Percentiles rank a stretch among this genome's conserved stretches.
phyloP scores from a whole-genome alignment of 2,888 invertebrate species.

The Pyrrhia umbra region DNA sequence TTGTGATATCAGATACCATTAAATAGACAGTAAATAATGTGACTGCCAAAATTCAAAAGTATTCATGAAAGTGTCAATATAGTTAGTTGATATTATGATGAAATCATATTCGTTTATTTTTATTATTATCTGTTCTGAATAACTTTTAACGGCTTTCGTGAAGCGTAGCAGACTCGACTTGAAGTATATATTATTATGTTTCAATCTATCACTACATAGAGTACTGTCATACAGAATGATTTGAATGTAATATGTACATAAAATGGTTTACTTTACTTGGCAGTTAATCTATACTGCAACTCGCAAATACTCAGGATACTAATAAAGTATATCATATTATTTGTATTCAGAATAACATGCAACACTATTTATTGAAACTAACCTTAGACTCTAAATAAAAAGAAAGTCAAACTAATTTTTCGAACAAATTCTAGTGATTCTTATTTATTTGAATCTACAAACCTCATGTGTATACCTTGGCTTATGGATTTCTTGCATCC shows the following conservation, averaged over 20 bases:
- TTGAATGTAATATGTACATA: constrained; percentile 43
- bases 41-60: constrained; percentile 85
- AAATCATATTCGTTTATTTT: constrained; percentile 68
- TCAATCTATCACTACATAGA: constrained; percentile 25
- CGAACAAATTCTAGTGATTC: constrained; percentile 55
- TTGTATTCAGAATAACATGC: constrained; percentile 54
- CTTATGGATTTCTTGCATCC: constrained; percentile 44
- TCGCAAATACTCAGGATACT: constrained; percentile 71
- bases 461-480: constrained; percentile 36
- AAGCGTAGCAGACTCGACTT: constrained; percentile 11
- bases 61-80: constrained; percentile 79
- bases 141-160: constrained; percentile 30
- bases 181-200: constrained; percentile 18
- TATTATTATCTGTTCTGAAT: constrained; percentile 48
- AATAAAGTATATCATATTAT: constrained; percentile 57
- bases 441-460: constrained; percentile 54
- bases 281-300: constrained; percentile 45
- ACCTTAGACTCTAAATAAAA: constrained; percentile 43
- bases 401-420: constrained; percentile 40
- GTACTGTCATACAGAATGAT: constrained; percentile 24
- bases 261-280: constrained; percentile 28
- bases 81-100: constrained; percentile 70
- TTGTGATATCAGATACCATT: constrained; percentile 28
- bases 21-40: constrained; percentile 70
- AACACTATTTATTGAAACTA: constrained; percentile 63